Evolutionary conservation across 92 coral and sea anemone species (phyloP), one percentile per base, ranked within the genome.

Genomic region (Zoanthus sociatus): DNA sequence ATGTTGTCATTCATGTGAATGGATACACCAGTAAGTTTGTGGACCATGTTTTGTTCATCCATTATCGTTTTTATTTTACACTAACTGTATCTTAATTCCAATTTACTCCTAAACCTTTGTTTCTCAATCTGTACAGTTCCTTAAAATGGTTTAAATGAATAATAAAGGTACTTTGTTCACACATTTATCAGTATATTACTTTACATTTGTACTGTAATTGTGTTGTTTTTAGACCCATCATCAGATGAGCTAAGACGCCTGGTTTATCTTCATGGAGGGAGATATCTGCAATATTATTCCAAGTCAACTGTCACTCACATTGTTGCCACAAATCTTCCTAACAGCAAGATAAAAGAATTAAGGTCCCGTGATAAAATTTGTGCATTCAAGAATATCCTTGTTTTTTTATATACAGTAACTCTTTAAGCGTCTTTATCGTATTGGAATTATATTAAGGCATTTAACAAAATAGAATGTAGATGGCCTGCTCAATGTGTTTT

Each of bases 261-360:
- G 14, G 87, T 97, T 54, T 91, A 89, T 70, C 81, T 58, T 63
- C 90, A 97, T 88, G 99, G 99, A 64, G 99, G 99, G 6, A 88
- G 94, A 51, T 97, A 77, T 84, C 94, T 89, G 55, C 99, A 95
- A 32, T 97, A 97, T 87, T 97, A 90, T 87, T 89, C 98, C 26
- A 92, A 86, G 64, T 92, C 95, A 60, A 73, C 89, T n/a, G 96
- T 95, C 14, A 97, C 99, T 11, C 99, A 97, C 55, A 93, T 97
- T 73, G 83, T 97, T 84, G 99, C 99, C 63, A 97, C 99, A 20
- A 97, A 97, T 77, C 91, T 97, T 15, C 99, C 99, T 32, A 90
- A 97, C 91, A 91, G 95, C 88, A 97, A 97, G 83, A 95, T 95
- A 58, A 90, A 87, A 56, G 98, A 93, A 86, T 87, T 96, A 33